Conservation (phyloP, 2,888 invertebrate genomes). For the Tetropium fuscum region DNA sequence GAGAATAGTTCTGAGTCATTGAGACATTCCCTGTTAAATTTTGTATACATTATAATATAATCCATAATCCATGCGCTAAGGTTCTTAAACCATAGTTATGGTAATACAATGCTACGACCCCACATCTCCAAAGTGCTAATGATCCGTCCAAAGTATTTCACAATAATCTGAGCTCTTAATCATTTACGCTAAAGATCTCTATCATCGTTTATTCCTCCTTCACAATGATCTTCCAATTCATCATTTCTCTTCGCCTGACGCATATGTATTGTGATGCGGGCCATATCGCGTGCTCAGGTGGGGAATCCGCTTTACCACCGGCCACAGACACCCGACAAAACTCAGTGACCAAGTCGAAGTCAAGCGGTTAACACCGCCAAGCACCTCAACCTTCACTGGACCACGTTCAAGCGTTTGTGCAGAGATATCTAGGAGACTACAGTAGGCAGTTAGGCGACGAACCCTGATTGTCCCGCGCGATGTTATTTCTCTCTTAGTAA, state of each 20-base stretch:
- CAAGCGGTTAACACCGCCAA: constrained; percentile 51
- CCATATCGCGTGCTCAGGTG: constrained; percentile 54
- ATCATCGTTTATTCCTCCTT: constrained; percentile 60
- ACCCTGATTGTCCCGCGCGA: constrained; percentile 23
- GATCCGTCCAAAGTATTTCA: constrained; percentile 53
- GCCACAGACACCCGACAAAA: constrained; percentile 47
- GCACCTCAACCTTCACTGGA: constrained; percentile 6
- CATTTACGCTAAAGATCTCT: constrained; percentile 56
- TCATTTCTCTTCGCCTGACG: constrained; percentile 58
- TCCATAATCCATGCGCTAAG: no score
- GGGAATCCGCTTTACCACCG: constrained; percentile 46
- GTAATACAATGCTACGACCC: background rate
- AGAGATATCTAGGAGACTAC: constrained; percentile 32
- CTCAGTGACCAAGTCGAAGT: constrained; percentile 60
- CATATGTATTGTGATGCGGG: constrained; percentile 55
- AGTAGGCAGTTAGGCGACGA: constrained; percentile 39
- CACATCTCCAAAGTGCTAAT: constrained; percentile 45
- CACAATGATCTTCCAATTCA: constrained; percentile 58
- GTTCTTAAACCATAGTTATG: no score
- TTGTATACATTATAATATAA: no score
- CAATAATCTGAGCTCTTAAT: constrained; percentile 57
- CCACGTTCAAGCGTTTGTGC: constrained; percentile 20
- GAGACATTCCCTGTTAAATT: no score
- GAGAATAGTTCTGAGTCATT: no score
- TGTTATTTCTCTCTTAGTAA: background rate